Percentiles rank a stretch among this genome's conserved stretches.
Evolutionary conservation across 2,888 invertebrate genomes (phyloP).

Genomic region (Steinernema carpocapsae): DNA sequence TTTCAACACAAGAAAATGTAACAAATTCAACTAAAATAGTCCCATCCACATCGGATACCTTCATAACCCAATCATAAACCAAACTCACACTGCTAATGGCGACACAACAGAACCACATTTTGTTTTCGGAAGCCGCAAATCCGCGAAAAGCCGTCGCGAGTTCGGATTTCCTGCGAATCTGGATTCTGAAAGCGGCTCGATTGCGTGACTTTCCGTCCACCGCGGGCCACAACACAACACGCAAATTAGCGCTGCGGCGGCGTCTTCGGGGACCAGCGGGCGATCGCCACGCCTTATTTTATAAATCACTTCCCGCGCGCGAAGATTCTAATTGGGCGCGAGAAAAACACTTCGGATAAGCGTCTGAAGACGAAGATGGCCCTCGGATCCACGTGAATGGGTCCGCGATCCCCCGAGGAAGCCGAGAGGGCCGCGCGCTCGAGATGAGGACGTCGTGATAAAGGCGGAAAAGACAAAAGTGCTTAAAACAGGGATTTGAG

Average conservation of each 20-base stretch:
- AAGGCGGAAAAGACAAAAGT: not conserved
- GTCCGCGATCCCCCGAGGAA: not conserved
- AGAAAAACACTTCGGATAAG: not conserved
- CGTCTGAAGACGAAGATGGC: not conserved
- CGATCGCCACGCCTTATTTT: slow-evolving; percentile 27
- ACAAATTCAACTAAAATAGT: too few relatives aligned
- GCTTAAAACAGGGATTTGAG: not conserved
- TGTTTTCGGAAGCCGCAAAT: not conserved
- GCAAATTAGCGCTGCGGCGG: not conserved
- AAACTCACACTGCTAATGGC: slow-evolving; percentile 13
- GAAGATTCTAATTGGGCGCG: slow-evolving; percentile 23
- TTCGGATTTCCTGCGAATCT: not conserved
- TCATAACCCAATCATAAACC: not conserved
- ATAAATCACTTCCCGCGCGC: slow-evolving; percentile 25
- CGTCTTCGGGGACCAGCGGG: not conserved
- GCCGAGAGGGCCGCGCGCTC: not conserved
- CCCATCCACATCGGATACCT: too few relatives aligned
- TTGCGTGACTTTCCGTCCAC: slow-evolving; percentile 27
- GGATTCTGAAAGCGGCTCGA: not conserved
- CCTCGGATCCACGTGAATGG: not conserved
- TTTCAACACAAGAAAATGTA: too few relatives aligned
- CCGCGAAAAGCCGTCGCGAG: not conserved
- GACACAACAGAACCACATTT: slow-evolving; percentile 29
- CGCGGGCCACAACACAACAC: slow-evolving; percentile 17
- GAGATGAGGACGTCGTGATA: slow-evolving; percentile 1